Evolutionary conservation across 2,113 vertebrate species (phyloP), one percentile per base, ranked within the genome.

Genomic region (Percopsis transmontana): DNA sequence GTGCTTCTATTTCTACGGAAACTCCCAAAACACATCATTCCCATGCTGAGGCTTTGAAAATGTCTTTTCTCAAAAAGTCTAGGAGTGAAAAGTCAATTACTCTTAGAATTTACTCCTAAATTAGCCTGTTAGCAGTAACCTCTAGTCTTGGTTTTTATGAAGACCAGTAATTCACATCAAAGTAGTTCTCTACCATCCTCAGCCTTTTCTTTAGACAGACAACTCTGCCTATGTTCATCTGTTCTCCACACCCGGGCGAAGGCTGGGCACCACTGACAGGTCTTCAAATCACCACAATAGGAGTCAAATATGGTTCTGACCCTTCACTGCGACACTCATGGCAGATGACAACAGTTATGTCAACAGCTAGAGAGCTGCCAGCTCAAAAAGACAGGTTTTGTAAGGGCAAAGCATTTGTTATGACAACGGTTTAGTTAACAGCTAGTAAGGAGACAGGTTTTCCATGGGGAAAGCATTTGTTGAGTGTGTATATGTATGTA

Each of bases 141-240:
- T 58, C 62, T 58, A 77, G 63, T 76, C 70, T 68, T 57, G 8
- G 50, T 59, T 67, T 61, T 70, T 41, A 33, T 58, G 72, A 66
- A 39, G 54, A 75, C 57, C 64, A 74, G 77, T 82, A 79, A 82
- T 77, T 84, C 70, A 81, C 81, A 80, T 87, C 85, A 86, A 74
- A 84, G 73, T 48, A 60, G 66, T 71, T 74, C 74, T 74, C 69
- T 81, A 77, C 76, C 78, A 67, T 75, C 58, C 33, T 21, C 38
- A 58, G 63, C 20, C 68, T 33, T 39, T 5, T 11, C 16, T 52
- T 11, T 2, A 13, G 50, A 48, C 12, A 3, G 52, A 54, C 52
- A 54, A 13, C 13, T n/a, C 15, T 2, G 41, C 48, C 56, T 47
- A 19, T 27, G 45, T 40, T 61, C 27, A 52, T 57, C 66, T 38